Conservation (phyloP, 2,888 invertebrate genomes). For the Rugalucina vietnamica region DNA sequence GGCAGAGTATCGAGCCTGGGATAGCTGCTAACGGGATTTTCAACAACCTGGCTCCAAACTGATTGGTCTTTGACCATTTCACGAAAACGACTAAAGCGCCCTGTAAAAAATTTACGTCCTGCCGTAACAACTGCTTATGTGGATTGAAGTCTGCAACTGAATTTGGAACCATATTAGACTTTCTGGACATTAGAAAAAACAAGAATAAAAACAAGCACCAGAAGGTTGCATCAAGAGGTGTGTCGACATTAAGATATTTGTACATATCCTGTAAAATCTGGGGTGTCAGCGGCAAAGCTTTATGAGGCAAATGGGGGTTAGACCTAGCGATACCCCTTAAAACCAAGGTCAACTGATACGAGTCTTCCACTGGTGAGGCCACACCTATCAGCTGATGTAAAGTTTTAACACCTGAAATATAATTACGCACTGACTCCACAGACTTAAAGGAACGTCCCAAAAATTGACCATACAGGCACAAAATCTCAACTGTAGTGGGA, state of each 20-base stretch:
- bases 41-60: background rate
- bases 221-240: background rate
- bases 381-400: background rate
- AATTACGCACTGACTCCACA: background rate
- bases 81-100: background rate
- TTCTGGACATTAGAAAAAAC: background rate
- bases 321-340: background rate
- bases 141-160: background rate
- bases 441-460: background rate
- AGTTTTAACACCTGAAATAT: background rate
- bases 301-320: background rate
- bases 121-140: background rate
- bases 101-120: background rate
- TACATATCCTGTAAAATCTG: conserved; percentile 1
- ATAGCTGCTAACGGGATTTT: background rate
- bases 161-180: background rate
- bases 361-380: background rate
- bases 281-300: background rate
- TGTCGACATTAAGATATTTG: background rate
- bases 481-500: background rate
- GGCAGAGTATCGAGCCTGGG: background rate
- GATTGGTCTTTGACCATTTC: background rate
- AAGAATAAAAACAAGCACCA: background rate
- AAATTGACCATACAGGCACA: background rate
- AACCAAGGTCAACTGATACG: background rate